Evolutionary conservation across 2,113 vertebrate genomes (phyloP).

Genomic region (Echinops telfairi): DNA sequence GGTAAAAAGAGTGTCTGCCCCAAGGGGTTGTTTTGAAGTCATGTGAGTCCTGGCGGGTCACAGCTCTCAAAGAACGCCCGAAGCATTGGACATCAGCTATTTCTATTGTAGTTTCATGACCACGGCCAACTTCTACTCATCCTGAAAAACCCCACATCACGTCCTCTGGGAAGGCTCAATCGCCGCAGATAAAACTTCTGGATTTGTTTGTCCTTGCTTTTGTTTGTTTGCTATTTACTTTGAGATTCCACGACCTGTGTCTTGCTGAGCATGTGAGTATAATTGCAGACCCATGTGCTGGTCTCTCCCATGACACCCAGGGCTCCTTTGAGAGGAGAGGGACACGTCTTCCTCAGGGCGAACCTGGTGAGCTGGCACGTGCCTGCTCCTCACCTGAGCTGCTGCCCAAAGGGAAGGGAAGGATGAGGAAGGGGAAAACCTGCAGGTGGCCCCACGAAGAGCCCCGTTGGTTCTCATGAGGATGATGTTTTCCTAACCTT

Average conservation of each 20-base stretch:
- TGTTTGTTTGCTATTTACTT: background rate
- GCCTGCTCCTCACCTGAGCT: background rate
- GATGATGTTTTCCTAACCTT: background rate
- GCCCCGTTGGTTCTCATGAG: background rate
- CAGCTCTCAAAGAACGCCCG: background rate
- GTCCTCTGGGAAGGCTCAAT: background rate
- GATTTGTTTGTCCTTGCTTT: background rate
- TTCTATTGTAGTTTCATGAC: background rate
- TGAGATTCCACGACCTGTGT: background rate
- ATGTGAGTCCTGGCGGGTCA: background rate
- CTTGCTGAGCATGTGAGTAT: background rate
- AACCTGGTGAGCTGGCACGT: no score
- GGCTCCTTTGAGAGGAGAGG: no score
- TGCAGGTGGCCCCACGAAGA: accelerated
- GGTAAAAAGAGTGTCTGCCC: background rate
- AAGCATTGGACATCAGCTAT: background rate
- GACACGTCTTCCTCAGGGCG: background rate
- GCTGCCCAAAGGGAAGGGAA: background rate
- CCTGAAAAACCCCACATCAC: background rate
- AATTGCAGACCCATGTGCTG: background rate
- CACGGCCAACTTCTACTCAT: background rate
- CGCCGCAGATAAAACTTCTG: background rate
- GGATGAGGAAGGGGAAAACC: background rate
- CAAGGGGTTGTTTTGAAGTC: background rate
- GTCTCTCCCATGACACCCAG: background rate